Evolutionary conservation across 2,113 vertebrate species (phyloP), one percentile per base, ranked within the genome.

Genomic region (Haliaeetus leucogaster): DNA sequence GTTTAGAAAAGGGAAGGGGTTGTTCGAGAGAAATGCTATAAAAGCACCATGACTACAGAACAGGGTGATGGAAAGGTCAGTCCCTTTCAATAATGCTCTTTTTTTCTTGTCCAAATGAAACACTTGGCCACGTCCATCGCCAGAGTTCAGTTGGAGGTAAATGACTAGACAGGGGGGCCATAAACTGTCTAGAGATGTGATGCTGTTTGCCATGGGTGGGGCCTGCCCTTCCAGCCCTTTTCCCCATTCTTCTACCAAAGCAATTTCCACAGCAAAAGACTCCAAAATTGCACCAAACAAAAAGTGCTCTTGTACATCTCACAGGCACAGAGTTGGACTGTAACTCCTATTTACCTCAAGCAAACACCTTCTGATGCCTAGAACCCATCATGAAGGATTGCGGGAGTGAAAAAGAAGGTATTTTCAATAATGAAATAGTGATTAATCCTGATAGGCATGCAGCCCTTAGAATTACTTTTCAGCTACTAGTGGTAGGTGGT

Each of bases 111-210:
- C 86, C 86, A 95, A 93, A 95, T 89, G 93, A 96, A 97, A 97
- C 94, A 95, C 96, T 97, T 96, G 94, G 95, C 96, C 96, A 94
- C 32, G 96, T 95, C 97, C 93, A 95, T 86, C 96, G 97, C 92
- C 90, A 97, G 97, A 98, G 98, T 98, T 99, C 98, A 99, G 86
- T 26, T 10, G 79, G 98, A 98, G 98, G 98, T 98, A 98, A 99
- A 97, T 89, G 96, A 97, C 97, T 91, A 98, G 98, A 98, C 98
- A 96, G 87, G 93, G 92, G 97, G 91, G 97, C 97, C 97, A 97
- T 98, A 98, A 98, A 98, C 93, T 95, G 98, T 98, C 98, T 98
- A 42, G 97, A 97, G 98, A 97, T 97, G 97, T 52, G 59, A 2
- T 27, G 90, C 47, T 38, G 80, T 0, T 7, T 16, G 80, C 42